A percentile compares a stretch with the other conserved stretches of the same genome.
phyloP scores from a whole-genome alignment of 2,113 vertebrate genomes.

The Silurus glanis region DNA sequence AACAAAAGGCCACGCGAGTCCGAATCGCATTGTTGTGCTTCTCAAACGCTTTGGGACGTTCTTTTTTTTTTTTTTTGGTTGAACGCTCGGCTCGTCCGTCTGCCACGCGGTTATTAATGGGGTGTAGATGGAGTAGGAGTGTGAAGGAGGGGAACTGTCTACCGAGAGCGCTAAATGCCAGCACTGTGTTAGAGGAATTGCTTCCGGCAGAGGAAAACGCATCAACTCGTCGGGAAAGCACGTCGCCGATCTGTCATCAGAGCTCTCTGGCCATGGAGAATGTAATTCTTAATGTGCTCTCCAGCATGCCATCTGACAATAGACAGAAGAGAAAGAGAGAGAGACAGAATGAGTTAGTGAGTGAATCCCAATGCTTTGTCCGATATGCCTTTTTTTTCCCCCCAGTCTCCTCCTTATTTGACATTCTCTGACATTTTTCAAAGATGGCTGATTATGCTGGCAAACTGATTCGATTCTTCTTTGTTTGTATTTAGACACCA shows the following conservation, averaged over 20 bases:
- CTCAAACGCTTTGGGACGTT: conserved; percentile 11
- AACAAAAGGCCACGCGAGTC: conserved; percentile 16
- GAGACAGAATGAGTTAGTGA: not conserved
- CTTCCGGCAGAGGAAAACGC: conserved; percentile 36
- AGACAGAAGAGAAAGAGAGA: conserved; percentile 7
- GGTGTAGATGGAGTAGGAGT: conserved; percentile 8
- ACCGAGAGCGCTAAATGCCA: conserved; percentile 58
- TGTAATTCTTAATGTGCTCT: conserved; percentile 41
- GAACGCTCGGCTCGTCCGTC: not conserved
- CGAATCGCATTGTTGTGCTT: conserved; percentile 9
- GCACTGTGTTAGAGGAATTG: conserved; percentile 47
- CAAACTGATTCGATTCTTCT: conserved; percentile 49
- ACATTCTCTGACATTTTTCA: conserved; percentile 56
- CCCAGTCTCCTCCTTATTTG: conserved; percentile 23
- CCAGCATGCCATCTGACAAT: conserved; percentile 39
- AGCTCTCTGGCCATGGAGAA: conserved; percentile 34
- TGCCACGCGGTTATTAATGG: not conserved
- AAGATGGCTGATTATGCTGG: conserved; percentile 40
- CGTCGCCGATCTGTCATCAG: conserved; percentile 31
- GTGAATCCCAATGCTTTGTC: conserved; percentile 47
- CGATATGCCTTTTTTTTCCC: conserved; percentile 20
- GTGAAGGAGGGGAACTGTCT: conserved; percentile 49
- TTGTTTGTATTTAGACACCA: conserved; percentile 45
- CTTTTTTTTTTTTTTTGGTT: not conserved
- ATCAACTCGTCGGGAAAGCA: conserved; percentile 28